A percentile compares a stretch with the other conserved stretches of the same genome.
Evolutionary conservation across 2,888 invertebrate genomes (phyloP).

Genomic region (Odontomyia ornata): DNA sequence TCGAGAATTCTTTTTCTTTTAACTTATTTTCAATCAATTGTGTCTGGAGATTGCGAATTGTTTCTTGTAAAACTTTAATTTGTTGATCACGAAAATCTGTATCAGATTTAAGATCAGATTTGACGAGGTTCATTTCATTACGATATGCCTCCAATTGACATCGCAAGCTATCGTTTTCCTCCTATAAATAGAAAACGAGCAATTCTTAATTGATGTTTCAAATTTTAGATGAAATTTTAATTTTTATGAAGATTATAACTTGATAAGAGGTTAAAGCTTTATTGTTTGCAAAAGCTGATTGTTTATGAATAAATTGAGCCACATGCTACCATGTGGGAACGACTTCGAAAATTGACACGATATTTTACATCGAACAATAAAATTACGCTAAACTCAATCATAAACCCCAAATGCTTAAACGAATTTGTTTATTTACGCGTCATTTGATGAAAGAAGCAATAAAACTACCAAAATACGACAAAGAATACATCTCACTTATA

Average conservation of each 20-base stretch:
- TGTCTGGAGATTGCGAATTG: constrained; percentile 64
- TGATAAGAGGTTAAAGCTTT: not conserved
- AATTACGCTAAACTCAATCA: too few species aligned
- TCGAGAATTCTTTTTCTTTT: constrained; percentile 61
- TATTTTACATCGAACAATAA: too few species aligned
- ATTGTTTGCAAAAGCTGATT: not conserved
- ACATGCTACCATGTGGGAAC: too few species aligned
- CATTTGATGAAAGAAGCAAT: too few species aligned
- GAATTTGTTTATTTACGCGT: too few species aligned
- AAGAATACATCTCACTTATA: too few species aligned
- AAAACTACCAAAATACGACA: too few species aligned
- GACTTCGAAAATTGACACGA: too few species aligned
- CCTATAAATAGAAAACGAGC: constrained; percentile 62
- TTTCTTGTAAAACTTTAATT: constrained; percentile 70
- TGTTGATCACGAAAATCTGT: constrained; percentile 87
- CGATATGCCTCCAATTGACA: constrained; percentile 94
- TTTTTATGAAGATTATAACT: not conserved
- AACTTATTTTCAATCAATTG: constrained; percentile 62
- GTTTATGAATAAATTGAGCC: too few species aligned
- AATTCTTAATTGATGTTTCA: not conserved
- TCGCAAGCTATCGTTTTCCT: constrained; percentile 89
- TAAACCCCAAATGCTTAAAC: too few species aligned
- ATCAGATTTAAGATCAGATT: constrained; percentile 80
- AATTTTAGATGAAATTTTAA: not conserved
- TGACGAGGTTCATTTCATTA: constrained; percentile 90